phyloP scores from a whole-genome alignment of 2,113 vertebrate species.

The Lipotes vexillifer region DNA sequence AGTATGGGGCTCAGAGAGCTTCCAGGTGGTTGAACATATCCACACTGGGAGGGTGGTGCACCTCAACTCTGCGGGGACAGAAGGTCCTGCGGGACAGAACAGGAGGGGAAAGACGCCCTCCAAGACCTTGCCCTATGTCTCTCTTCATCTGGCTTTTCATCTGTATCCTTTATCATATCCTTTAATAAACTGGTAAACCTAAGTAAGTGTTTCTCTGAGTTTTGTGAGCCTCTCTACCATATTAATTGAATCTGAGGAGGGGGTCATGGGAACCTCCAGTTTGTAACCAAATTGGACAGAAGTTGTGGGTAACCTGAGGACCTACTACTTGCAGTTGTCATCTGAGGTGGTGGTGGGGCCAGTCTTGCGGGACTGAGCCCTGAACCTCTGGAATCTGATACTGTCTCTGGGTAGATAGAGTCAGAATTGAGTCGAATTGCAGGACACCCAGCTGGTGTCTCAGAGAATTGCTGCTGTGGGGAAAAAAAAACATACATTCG shows the following conservation, averaged over 20 bases:
- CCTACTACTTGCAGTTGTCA: neutral
- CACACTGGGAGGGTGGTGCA: too few species aligned
- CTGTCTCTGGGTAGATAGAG: neutral
- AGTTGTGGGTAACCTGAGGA: neutral
- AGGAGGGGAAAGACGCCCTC: too few species aligned
- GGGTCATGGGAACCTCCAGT: neutral
- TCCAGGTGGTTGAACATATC: neutral
- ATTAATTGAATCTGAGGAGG: neutral
- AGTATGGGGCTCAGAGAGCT: neutral
- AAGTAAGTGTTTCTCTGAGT: neutral
- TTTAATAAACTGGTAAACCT: neutral
- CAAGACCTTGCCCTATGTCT: neutral
- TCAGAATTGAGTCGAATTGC: neutral
- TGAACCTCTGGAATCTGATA: too few species aligned
- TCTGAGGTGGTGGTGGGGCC: neutral
- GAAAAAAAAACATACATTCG: neutral
- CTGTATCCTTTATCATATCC: neutral
- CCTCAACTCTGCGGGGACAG: neutral
- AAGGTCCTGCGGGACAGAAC: neutral
- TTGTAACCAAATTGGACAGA: neutral
- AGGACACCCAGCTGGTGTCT: neutral
- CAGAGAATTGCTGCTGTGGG: neutral
- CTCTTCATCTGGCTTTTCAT: neutral
- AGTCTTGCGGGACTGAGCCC: neutral
- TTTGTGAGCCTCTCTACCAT: neutral